Conservation (phyloP, 2,888 invertebrate genomes). For the Luffia ferchaultella region DNA sequence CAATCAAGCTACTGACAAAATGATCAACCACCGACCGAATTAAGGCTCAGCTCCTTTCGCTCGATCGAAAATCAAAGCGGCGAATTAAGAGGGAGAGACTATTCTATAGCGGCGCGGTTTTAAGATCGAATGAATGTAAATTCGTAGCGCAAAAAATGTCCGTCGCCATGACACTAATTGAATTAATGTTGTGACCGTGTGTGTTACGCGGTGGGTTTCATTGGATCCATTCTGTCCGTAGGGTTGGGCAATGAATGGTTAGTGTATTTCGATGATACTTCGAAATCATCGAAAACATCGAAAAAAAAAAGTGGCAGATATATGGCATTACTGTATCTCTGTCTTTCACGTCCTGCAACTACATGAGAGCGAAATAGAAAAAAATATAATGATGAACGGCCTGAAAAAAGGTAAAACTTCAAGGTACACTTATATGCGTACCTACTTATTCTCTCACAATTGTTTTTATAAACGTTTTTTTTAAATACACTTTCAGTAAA, state of each 20-base stretch:
- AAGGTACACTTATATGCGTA: too few relatives aligned
- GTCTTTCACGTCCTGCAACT: too few relatives aligned
- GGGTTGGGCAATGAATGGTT: slow-evolving; percentile 11
- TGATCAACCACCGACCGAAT: slow-evolving; percentile 43
- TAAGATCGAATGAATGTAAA: slow-evolving; percentile 1
- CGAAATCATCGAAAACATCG: too few relatives aligned
- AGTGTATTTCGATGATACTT: slow-evolving; percentile 25
- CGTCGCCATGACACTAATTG: slow-evolving; percentile 4
- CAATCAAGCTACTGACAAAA: slow-evolving; percentile 28
- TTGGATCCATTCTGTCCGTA: background rate
- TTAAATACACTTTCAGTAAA: too few relatives aligned
- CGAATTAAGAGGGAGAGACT: slow-evolving; percentile 22
- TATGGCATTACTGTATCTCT: too few relatives aligned
- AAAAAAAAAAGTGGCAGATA: too few relatives aligned
- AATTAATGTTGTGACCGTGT: slow-evolving; percentile 7
- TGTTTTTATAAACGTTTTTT: too few relatives aligned
- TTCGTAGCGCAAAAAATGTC: slow-evolving; percentile 5
- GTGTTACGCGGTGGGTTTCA: slow-evolving; percentile 6
- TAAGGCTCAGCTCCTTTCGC: slow-evolving; percentile 40
- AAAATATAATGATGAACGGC: too few relatives aligned
- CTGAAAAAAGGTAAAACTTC: too few relatives aligned
- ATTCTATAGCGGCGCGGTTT: background rate
- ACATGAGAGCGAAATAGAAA: too few relatives aligned
- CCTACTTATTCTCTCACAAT: too few relatives aligned
- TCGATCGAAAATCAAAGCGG: slow-evolving; percentile 41